Evolutionary conservation across 2,888 invertebrate species (phyloP), one percentile per base, ranked within the genome.

Genomic region (Eurytoma californica): DNA sequence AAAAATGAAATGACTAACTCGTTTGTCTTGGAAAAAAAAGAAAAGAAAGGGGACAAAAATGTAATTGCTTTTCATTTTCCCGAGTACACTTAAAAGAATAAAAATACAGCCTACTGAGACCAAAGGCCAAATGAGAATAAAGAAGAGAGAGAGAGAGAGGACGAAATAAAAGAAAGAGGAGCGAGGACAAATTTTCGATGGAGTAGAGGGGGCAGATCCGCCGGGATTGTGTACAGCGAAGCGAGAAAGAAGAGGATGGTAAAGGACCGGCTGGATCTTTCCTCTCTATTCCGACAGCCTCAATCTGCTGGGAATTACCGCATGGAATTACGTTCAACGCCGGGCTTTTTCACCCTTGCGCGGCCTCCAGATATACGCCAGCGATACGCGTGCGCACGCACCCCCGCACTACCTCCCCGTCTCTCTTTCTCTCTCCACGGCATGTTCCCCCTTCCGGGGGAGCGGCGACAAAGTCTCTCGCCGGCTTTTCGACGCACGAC

Each of bases 241-340:
- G 55, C 4, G 7, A 18, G 51, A 72, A 13, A 61, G 39, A 24
- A 47, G 55, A 24, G 13, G 55, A 30, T 39, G 18, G 63, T 24
- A 24, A 28, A 30, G 39, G 3, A 53, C 28, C 12, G 18, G 1
- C n/a, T 12, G 60, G 18, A 12, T n/a, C 49, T 30, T 28, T 30
- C 30, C 49, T 39, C 9, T 16, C 14, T 7, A 28, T 18, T 16
- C 57, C 16, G 24, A 60, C 24, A 2, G 16, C 24, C 53, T 58
- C 73, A 3, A 79, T 79, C 69, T 63, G 73, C 47, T 24, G 63
- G 73, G 73, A 74, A 74, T 74, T 63, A 79, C 69, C 24, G 61
- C 53, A 30, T 24, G n/a, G 57, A 72, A 72, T 61, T 55, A 60
- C 60, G 66, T 66, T 67, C 24, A 28, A 55, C 16, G 68, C 16